These are phyloP conservation scores for Chironomus riparius DNA, from an alignment of 2,888 invertebrate species.

Conservation along the genomic window DNA sequence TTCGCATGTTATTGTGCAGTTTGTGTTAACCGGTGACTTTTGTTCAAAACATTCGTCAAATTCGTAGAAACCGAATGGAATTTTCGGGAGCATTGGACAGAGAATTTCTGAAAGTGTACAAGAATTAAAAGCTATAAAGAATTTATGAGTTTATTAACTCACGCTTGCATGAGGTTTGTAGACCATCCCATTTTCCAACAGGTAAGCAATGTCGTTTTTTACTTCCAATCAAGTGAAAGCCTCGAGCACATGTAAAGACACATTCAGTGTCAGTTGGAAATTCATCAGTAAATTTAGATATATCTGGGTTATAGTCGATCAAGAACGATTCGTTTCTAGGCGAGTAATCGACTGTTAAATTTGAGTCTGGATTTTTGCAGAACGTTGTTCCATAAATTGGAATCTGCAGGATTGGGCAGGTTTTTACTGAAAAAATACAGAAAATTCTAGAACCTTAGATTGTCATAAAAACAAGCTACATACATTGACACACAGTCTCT, in stretches of 20 bases:
- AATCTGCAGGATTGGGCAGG: slow-evolving; percentile 47
- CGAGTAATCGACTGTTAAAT: slow-evolving; percentile 32
- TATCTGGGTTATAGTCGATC: slow-evolving; percentile 30
- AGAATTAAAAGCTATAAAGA: slow-evolving; percentile 21
- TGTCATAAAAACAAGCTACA: too few species aligned
- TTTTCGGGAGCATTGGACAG: slow-evolving; percentile 45
- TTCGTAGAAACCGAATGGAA: slow-evolving; percentile 47
- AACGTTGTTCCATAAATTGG: slow-evolving; percentile 50
- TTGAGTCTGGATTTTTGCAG: slow-evolving; percentile 43
- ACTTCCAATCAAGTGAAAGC: slow-evolving; percentile 55
- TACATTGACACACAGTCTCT: slow-evolving; percentile 53
- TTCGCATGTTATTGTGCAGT: slow-evolving; percentile 51
- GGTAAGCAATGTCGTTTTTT: slow-evolving; percentile 55
- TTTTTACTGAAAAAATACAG: slow-evolving; percentile 53
- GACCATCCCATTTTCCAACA: slow-evolving; percentile 58
- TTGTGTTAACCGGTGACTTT: slow-evolving; percentile 50
- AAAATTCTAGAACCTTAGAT: too few species aligned
- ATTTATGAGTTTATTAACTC: slow-evolving; percentile 30
- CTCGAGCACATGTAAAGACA: slow-evolving; percentile 53
- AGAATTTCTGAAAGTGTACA: slow-evolving; percentile 37
- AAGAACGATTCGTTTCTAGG: slow-evolving; percentile 33
- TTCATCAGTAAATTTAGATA: slow-evolving; percentile 32
- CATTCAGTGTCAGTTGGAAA: slow-evolving; percentile 56
- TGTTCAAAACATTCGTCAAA: slow-evolving; percentile 47
- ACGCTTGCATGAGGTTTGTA: slow-evolving; percentile 57